These are phyloP conservation scores for Xestoiulus laeticollis DNA, from an alignment of 2,888 invertebrate genomes.

Conservation along the genomic window DNA sequence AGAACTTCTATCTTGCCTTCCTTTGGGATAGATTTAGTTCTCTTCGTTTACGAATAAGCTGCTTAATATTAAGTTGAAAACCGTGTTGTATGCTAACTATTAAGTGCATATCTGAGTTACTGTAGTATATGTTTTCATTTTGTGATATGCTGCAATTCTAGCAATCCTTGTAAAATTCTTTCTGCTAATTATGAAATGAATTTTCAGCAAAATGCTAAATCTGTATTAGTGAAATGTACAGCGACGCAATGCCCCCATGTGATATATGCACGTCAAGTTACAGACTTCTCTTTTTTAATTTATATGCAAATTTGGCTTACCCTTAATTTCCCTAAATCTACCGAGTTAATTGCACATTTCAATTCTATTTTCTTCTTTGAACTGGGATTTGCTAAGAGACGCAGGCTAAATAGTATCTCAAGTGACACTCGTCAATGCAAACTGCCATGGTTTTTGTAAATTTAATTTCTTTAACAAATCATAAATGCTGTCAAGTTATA, in stretches of 20 bases:
- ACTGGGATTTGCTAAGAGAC: not conserved
- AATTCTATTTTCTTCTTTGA: not conserved
- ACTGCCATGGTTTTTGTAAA: not conserved
- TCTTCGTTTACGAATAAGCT: not conserved
- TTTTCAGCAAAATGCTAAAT: not conserved
- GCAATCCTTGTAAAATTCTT: not conserved
- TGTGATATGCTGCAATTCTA: not conserved
- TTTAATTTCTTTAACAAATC: too few relatives aligned
- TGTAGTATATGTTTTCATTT: not conserved
- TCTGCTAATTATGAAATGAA: not conserved
- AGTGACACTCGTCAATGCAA: not conserved
- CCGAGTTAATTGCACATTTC: not conserved
- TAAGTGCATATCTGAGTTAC: not conserved
- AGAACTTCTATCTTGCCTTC: not conserved
- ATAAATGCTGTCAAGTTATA: too few relatives aligned
- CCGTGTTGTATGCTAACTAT: slow-evolving; percentile 1
- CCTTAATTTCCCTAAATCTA: not conserved
- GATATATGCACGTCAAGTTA: not conserved
- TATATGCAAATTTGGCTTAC: not conserved
- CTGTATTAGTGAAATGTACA: not conserved
- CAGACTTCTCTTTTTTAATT: not conserved
- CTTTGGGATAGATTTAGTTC: not conserved
- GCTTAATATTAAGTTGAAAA: slow-evolving; percentile 13
- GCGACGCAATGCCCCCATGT: not conserved
- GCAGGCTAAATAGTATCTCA: not conserved